These are phyloP conservation scores for Egretta garzetta DNA, from an alignment of 2,113 vertebrate species.

Conservation along the genomic window DNA sequence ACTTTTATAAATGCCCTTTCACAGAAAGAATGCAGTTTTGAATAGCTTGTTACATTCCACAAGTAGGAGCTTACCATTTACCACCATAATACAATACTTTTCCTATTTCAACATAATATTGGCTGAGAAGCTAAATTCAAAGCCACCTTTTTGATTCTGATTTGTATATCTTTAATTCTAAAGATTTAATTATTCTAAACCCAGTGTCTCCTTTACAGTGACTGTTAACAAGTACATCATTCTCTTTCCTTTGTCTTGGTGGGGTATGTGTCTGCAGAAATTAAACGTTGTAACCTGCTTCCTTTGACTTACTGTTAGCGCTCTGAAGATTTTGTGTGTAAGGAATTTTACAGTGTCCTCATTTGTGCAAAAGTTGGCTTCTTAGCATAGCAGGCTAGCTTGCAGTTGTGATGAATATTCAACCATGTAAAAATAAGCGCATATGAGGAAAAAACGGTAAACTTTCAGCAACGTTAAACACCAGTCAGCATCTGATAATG, in stretches of 20 bases:
- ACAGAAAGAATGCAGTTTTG: not conserved
- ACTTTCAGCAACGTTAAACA: not conserved
- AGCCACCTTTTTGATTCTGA: not conserved
- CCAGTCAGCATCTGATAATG: fast-evolving
- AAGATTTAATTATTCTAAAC: not conserved
- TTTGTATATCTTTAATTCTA: not conserved
- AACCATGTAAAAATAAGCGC: fast-evolving
- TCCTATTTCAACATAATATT: not conserved
- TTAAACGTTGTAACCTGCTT: not conserved
- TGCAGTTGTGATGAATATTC: not conserved
- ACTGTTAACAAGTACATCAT: not conserved
- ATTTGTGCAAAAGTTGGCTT: not conserved
- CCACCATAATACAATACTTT: not conserved
- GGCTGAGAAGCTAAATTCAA: not conserved
- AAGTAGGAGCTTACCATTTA: not conserved
- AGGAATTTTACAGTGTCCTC: not conserved
- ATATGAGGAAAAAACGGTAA: not conserved
- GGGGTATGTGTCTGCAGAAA: not conserved
- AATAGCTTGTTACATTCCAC: not conserved
- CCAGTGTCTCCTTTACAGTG: not conserved
- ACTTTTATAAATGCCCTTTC: not conserved
- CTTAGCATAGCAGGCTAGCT: not conserved
- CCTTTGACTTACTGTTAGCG: not conserved
- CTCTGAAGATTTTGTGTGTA: not conserved
- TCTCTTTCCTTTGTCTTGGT: not conserved